Evolutionary conservation across 2,888 invertebrate genomes (phyloP).

Genomic region (Drosophila mercatorum): DNA sequence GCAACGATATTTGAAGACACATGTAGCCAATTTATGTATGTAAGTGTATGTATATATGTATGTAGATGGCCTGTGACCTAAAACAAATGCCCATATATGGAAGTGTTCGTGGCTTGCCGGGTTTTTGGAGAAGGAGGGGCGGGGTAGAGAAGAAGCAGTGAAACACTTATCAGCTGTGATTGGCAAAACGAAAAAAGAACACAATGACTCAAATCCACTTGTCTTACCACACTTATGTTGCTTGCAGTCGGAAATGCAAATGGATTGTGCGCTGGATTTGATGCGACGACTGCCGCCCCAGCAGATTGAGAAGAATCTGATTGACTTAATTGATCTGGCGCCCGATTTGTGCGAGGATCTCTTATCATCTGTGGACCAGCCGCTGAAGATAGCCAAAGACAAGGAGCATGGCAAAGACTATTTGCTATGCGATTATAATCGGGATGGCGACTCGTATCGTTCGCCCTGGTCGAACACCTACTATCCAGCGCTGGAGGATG

Average conservation of each 20-base stretch:
- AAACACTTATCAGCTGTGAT: slow-evolving; percentile 40
- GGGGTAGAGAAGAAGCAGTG: slow-evolving; percentile 6
- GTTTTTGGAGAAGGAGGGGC: neutral
- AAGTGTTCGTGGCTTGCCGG: slow-evolving; percentile 57
- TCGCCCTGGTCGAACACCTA: slow-evolving; percentile 99
- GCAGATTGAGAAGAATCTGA: slow-evolving; percentile 99
- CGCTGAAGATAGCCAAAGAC: slow-evolving; percentile 98
- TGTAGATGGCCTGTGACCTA: slow-evolving; percentile 42
- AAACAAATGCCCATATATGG: slow-evolving; percentile 73
- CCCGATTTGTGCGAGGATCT: slow-evolving; percentile 98
- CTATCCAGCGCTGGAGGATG: slow-evolving; percentile 98
- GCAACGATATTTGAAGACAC: neutral
- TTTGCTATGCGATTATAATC: slow-evolving; percentile 98
- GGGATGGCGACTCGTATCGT: slow-evolving; percentile 99
- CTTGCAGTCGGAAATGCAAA: slow-evolving; percentile 95
- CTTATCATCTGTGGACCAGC: slow-evolving; percentile 98
- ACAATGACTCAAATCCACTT: slow-evolving; percentile 42
- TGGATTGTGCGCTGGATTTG: slow-evolving; percentile 99
- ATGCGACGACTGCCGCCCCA: slow-evolving; percentile 99
- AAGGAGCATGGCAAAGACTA: slow-evolving; percentile 98
- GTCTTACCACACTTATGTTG: neutral
- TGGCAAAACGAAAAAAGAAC: slow-evolving; percentile 14
- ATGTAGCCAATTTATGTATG: slow-evolving; percentile 4
- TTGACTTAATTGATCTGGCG: slow-evolving; percentile 98
- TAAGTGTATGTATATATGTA: neutral